Conservation (phyloP, 2,113 vertebrate genomes). For the Salvator merianae region DNA sequence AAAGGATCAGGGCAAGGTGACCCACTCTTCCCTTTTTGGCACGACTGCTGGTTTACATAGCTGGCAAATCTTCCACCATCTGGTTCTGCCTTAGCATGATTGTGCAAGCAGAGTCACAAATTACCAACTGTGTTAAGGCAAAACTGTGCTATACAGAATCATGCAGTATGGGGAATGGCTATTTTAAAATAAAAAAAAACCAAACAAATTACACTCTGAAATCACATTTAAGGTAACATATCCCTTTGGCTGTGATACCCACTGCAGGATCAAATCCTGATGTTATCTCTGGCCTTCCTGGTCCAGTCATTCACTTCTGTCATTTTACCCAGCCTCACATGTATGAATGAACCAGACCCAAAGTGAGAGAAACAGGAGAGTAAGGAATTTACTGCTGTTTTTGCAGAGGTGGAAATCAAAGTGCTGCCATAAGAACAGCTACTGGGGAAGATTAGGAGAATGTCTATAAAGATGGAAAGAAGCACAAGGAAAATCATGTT, state of each 20-base stretch:
- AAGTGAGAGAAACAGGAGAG: background rate
- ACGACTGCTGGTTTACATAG: too few relatives aligned
- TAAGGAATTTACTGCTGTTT: background rate
- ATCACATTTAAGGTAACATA: background rate
- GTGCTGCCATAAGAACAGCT: background rate
- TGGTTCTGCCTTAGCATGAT: too few relatives aligned
- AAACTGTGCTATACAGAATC: too few relatives aligned
- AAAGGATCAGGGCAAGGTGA: background rate
- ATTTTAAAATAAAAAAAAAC: too few relatives aligned
- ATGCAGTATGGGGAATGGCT: background rate
- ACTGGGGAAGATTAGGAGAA: fast-evolving
- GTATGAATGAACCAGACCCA: background rate
- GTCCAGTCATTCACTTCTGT: background rate
- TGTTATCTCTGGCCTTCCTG: background rate
- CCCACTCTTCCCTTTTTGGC: background rate
- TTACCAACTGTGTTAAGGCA: too few relatives aligned
- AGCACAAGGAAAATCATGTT: background rate
- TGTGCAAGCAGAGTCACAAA: too few relatives aligned
- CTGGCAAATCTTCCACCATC: too few relatives aligned
- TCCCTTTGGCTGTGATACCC: background rate
- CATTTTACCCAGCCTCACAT: too few relatives aligned
- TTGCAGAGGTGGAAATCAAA: background rate
- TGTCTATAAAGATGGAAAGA: background rate
- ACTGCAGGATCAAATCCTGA: background rate
- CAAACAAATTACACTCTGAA: background rate